These are phyloP conservation scores for Ahaetulla prasina DNA, from an alignment of 2,113 vertebrate species.

Conservation along the genomic window DNA sequence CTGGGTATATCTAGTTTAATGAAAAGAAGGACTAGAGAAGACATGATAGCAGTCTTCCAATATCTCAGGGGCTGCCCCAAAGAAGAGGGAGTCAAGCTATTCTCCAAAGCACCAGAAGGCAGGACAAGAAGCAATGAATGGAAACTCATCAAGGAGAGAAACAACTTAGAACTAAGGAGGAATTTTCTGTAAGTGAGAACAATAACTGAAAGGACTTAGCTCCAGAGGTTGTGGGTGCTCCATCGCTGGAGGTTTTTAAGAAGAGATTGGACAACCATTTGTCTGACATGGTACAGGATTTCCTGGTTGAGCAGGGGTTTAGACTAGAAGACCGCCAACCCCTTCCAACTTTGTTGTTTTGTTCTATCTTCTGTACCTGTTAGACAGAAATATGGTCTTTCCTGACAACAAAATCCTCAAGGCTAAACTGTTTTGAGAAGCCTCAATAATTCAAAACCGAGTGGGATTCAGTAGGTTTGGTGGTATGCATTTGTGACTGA, in stretches of 20 bases:
- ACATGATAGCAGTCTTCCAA: background rate
- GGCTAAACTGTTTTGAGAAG: background rate
- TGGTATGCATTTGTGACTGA: background rate
- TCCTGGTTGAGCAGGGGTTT: background rate
- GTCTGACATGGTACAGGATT: background rate
- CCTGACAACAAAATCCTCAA: background rate
- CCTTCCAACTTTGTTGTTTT: background rate
- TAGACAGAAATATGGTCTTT: background rate
- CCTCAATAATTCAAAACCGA: background rate
- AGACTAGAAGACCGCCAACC: background rate
- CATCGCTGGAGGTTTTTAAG: background rate
- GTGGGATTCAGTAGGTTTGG: background rate
- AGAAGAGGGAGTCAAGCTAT: background rate
- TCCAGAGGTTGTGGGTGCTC: background rate
- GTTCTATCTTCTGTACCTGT: background rate
- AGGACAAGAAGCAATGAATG: background rate
- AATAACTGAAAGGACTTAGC: background rate
- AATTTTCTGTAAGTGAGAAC: background rate
- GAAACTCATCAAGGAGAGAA: background rate
- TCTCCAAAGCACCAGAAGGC: background rate
- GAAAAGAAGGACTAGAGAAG: background rate
- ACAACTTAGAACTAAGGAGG: background rate
- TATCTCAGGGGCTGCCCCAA: background rate
- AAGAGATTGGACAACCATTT: background rate
- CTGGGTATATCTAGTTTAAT: background rate